Conservation (phyloP, 2,888 invertebrate genomes). For the Pristionchus arcanus region DNA sequence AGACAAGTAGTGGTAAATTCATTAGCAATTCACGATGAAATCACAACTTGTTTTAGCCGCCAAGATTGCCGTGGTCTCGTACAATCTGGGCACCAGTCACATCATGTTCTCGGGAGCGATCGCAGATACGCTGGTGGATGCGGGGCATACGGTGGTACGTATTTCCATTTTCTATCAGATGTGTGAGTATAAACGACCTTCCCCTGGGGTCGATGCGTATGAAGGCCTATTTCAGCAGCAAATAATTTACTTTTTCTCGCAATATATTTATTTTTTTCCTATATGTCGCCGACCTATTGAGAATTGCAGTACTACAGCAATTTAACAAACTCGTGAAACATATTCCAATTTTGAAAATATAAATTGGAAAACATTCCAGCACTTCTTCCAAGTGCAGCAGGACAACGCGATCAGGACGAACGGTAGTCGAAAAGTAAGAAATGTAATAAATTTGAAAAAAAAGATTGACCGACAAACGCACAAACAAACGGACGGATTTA, state of each 20-base stretch:
- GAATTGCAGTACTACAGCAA: neutral
- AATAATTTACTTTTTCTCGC: too few relatives aligned
- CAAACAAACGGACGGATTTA: too few relatives aligned
- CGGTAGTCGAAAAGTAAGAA: constrained; percentile 37
- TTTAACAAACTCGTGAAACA: neutral
- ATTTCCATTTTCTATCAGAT: too few relatives aligned
- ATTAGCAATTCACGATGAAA: too few relatives aligned
- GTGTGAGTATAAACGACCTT: too few relatives aligned
- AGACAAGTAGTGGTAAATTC: too few relatives aligned
- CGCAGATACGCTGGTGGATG: constrained; percentile 53
- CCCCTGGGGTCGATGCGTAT: too few relatives aligned
- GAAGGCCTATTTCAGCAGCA: too few relatives aligned
- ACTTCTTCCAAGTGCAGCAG: constrained; percentile 56
- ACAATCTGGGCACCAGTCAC: constrained; percentile 56
- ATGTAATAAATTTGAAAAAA: too few relatives aligned
- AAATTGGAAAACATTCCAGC: constrained; percentile 22
- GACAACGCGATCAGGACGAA: constrained; percentile 49
- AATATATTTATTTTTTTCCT: too few relatives aligned
- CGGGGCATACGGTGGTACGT: constrained; percentile 53
- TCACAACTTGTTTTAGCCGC: too few relatives aligned
- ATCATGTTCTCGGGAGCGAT: constrained; percentile 54
- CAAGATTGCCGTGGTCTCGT: constrained; percentile 55
- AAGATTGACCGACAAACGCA: too few relatives aligned
- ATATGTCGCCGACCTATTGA: neutral
- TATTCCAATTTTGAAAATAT: neutral